Base-by-base conservation (phyloP, 2,797 vertebrate species). In the Fundulus diaphanus region DNA sequence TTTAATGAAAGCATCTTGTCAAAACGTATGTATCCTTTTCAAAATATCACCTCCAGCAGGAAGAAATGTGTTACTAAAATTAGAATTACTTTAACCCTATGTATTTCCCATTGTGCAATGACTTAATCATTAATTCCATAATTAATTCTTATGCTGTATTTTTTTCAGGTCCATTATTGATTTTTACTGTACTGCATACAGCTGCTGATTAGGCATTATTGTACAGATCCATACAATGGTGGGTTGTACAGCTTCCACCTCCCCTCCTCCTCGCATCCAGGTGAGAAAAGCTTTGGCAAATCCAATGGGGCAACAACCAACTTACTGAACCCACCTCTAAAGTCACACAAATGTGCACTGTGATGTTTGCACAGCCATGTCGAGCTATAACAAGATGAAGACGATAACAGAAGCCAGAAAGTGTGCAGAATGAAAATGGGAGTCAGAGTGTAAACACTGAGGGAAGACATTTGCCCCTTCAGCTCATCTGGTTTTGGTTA, bases 201-300 rank as follows among this genome's bases (percentile, higher is more conserved):
- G 52, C 24, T 11, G 52, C n/a, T 54, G 52, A n/a, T 24, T 37
- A 22, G 18, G 37, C 1, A 35, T 18, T 24, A 7, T 5, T 31
- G 16, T 48, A 29, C 24, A 44, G 12, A 57, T 61, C 57, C 33
- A 18, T 31, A 59, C 56, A 59, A 33, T 33, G 29, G 7, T 33
- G 29, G 8, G 57, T 35, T 61, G 18, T 33, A 7, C 29, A 20
- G 7, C 16, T 59, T 15, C 56, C 57, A 35, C 31, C 20, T 37
- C 7, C 20, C 33, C 11, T 37, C 82, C 7, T 35, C 72, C 67
- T 79, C 75, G 79, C 83, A 80, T 79, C 68, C 56, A 85, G 82
- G 87, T 90, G 90, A 87, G 82, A 92, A 91, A 80, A 82, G 88
- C 80, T 74, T 80, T 73, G 29, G 78, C 57, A 77, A 70, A 35